These are phyloP conservation scores for Malurus cyaneus DNA, from an alignment of 2,113 vertebrate species.

Conservation along the genomic window DNA sequence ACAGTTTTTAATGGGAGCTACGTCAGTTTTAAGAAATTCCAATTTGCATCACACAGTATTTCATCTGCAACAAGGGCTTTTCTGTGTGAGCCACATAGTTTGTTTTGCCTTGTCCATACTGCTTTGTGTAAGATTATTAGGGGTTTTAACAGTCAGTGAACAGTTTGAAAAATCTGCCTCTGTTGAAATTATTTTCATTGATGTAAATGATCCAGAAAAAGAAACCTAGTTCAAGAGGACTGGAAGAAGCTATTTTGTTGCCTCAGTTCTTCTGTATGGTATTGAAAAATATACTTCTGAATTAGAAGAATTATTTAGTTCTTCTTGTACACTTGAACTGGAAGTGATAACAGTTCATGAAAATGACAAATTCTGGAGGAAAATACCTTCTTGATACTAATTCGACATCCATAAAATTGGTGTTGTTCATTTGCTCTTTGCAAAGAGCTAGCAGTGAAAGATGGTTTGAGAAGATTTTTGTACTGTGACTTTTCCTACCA, in stretches of 20 bases:
- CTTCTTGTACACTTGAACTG: not conserved
- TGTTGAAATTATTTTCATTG: slow-evolving; percentile 13
- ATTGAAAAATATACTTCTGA: not conserved
- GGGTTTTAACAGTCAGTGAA: not conserved
- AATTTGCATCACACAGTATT: not conserved
- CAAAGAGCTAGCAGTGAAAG: not conserved
- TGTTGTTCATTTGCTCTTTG: not conserved
- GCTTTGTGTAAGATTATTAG: not conserved
- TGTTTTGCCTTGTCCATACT: not conserved
- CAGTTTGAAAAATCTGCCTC: not conserved
- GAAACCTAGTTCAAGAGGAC: not conserved
- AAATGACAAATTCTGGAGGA: not conserved
- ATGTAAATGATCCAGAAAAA: not conserved
- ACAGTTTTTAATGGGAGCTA: not conserved
- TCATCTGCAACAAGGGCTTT: not conserved
- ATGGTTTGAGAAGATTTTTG: not conserved
- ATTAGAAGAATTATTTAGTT: not conserved
- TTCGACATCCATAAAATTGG: not conserved
- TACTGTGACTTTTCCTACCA: not conserved
- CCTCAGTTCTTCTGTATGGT: not conserved
- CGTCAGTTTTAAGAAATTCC: not conserved
- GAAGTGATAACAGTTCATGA: not conserved
- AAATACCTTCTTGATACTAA: not conserved
- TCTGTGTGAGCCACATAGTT: not conserved
- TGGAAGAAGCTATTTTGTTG: not conserved